Evolutionary conservation across 2,797 vertebrate genomes (phyloP).

Genomic region (Sebastes umbrosus): DNA sequence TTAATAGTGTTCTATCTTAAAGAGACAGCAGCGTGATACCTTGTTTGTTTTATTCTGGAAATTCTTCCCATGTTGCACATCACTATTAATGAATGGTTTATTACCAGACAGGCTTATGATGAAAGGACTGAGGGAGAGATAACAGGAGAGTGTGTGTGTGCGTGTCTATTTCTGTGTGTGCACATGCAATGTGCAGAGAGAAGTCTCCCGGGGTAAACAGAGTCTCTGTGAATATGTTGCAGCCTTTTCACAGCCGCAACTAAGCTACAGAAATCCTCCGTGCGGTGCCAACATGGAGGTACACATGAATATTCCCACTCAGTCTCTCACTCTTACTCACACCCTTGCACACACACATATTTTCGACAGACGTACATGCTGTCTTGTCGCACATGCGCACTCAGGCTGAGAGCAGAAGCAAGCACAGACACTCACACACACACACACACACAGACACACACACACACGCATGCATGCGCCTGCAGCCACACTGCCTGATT

Average conservation of each 20-base stretch:
- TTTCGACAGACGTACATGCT: slow-evolving; percentile 80
- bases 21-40: slow-evolving; percentile 63
- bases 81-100: slow-evolving; percentile 1
- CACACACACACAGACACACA: slow-evolving; percentile 47
- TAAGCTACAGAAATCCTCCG: slow-evolving; percentile 47
- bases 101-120: neutral
- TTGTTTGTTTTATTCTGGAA: slow-evolving; percentile 49
- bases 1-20: slow-evolving; percentile 75
- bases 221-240: slow-evolving; percentile 33
- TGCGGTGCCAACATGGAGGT: slow-evolving; percentile 53
- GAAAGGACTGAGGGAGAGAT: slow-evolving; percentile 10
- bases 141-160: neutral
- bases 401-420: slow-evolving; percentile 49
- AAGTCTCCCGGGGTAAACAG: slow-evolving; percentile 39
- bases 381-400: slow-evolving; percentile 81
- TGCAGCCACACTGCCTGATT: slow-evolving; percentile 83
- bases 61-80: slow-evolving; percentile 23
- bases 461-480: slow-evolving; percentile 74
- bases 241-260: slow-evolving; percentile 42
- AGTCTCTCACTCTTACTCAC: slow-evolving; percentile 69
- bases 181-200: neutral
- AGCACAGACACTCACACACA: slow-evolving; percentile 59
- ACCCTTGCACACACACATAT: slow-evolving; percentile 70
- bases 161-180: neutral
- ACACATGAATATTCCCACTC: slow-evolving; percentile 68